These are phyloP conservation scores for Pseudomugil gertrudae DNA, from an alignment of 2,797 vertebrate genomes.

Conservation along the genomic window DNA sequence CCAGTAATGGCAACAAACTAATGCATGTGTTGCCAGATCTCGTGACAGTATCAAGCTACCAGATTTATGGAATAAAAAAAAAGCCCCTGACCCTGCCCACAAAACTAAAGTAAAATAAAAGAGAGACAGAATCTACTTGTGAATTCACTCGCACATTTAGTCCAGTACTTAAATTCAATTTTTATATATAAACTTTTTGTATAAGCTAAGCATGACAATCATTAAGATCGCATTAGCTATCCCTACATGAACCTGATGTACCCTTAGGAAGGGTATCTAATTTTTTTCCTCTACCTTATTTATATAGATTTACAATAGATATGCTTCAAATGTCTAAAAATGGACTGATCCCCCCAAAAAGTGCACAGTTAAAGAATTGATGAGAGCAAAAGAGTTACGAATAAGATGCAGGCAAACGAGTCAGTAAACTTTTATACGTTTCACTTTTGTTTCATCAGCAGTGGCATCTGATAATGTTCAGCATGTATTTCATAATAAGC, in stretches of 20 bases:
- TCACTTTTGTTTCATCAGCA: not conserved
- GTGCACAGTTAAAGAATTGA: not conserved
- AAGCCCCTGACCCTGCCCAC: not conserved
- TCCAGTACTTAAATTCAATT: too few species aligned
- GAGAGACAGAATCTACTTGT: too few species aligned
- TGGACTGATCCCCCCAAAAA: too few species aligned
- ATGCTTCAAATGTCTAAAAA: too few species aligned
- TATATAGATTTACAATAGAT: not conserved
- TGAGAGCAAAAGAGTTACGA: not conserved
- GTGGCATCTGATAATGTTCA: not conserved
- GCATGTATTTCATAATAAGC: not conserved
- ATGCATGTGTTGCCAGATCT: constrained; percentile 8
- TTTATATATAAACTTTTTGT: too few species aligned
- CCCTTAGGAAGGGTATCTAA: not conserved
- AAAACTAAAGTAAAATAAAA: too few species aligned
- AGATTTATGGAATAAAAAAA: not conserved
- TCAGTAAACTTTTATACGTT: not conserved
- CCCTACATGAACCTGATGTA: not conserved
- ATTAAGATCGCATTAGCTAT: not conserved
- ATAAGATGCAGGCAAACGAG: not conserved
- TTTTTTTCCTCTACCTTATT: not conserved
- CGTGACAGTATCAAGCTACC: not conserved
- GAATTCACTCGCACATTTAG: too few species aligned
- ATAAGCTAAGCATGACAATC: not conserved
- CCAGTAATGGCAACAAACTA: constrained; percentile 24